phyloP scores from a whole-genome alignment of 2,888 invertebrate genomes.

The Altica lythri region DNA sequence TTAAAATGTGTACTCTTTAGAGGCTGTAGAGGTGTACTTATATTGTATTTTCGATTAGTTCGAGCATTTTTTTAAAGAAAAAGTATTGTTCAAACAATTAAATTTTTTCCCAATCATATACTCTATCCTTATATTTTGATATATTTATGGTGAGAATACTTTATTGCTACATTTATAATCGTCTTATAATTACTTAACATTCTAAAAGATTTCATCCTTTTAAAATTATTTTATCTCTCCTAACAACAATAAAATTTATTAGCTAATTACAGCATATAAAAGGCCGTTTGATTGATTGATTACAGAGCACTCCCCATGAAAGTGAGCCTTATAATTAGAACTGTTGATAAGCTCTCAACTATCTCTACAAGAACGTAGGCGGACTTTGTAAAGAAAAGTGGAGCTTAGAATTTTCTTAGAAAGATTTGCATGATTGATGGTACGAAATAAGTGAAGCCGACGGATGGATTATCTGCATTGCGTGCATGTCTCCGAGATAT shows the following conservation, averaged over 20 bases:
- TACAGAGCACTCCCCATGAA: slow-evolving; percentile 10
- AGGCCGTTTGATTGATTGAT: slow-evolving; percentile 16
- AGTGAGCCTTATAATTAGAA: slow-evolving; percentile 22
- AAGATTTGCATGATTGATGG: slow-evolving; percentile 55
- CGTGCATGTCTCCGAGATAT: slow-evolving; percentile 49
- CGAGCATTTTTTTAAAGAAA: no score
- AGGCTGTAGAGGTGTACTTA: no score
- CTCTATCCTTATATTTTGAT: no score
- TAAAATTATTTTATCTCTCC: no score
- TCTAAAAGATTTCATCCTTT: no score
- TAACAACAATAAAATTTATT: slow-evolving; percentile 14
- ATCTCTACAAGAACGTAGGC: slow-evolving; percentile 8
- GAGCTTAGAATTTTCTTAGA: slow-evolving; percentile 25
- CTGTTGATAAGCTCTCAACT: slow-evolving; percentile 21
- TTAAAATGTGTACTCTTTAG: no score
- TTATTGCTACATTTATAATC: no score
- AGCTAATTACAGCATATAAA: slow-evolving; percentile 9
- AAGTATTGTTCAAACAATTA: no score
- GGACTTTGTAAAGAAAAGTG: slow-evolving; percentile 17
- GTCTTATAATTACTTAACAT: no score
- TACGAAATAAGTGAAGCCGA: slow-evolving; percentile 47
- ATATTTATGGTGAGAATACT: no score
- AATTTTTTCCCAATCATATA: no score
- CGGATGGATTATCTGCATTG: slow-evolving; percentile 53
- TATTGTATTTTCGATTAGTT: no score